Evolutionary conservation across 92 coral and sea anemone genomes (phyloP).

Genomic region (Hydrozoanthus gracilis): DNA sequence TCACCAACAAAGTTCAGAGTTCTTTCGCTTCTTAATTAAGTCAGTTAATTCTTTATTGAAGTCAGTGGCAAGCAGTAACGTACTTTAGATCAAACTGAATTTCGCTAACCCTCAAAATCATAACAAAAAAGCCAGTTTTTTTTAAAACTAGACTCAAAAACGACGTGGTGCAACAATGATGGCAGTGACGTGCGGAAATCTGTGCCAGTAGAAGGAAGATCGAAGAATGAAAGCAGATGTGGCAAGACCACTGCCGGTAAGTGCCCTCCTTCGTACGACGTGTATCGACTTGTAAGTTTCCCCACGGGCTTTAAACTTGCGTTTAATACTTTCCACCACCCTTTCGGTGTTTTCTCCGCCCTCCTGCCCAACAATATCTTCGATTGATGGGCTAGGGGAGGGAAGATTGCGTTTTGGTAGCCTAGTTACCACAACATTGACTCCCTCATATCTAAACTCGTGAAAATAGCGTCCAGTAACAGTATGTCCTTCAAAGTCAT

Average conservation of each 20-base stretch:
- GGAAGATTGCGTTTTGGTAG: not conserved
- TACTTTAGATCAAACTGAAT: too few relatives aligned
- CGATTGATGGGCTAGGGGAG: not conserved
- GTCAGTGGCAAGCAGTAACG: too few relatives aligned
- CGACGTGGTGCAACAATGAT: slow-evolving; percentile 15
- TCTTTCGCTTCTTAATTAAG: too few relatives aligned
- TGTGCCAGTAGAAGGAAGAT: not conserved
- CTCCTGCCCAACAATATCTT: slow-evolving; percentile 5
- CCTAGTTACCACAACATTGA: slow-evolving; percentile 43
- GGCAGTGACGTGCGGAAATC: not conserved
- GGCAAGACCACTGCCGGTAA: not conserved
- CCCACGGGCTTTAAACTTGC: not conserved
- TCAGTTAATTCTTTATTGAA: too few relatives aligned
- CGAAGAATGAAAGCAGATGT: not conserved
- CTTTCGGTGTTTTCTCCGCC: not conserved
- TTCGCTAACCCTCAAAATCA: too few relatives aligned
- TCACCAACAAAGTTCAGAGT: too few relatives aligned
- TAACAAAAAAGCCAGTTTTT: too few relatives aligned
- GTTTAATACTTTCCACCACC: not conserved
- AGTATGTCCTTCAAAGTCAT: not conserved
- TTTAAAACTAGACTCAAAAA: not conserved
- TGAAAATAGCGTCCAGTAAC: not conserved
- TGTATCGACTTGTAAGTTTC: slow-evolving; percentile 16
- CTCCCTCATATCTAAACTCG: slow-evolving; percentile 23
- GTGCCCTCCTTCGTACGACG: slow-evolving; percentile 12